phyloP scores from a whole-genome alignment of 2,113 vertebrate species.

The Pterophyllum scalare region DNA sequence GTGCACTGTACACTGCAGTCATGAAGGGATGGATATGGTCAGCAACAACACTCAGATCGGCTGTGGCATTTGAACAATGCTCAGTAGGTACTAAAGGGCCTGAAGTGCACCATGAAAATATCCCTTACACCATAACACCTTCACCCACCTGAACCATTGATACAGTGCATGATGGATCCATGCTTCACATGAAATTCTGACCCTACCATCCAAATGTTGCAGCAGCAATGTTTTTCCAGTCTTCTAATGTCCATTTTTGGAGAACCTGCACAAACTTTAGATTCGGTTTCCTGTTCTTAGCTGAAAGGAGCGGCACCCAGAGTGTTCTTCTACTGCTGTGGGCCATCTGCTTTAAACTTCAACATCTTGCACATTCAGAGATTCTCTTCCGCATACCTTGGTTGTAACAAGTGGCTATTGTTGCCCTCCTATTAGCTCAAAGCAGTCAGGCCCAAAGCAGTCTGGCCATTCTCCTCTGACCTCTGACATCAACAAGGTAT shows the following conservation, averaged over 20 bases:
- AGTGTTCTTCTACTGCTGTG: no score
- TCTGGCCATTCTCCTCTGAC: neutral
- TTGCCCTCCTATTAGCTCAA: neutral
- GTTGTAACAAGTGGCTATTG: neutral
- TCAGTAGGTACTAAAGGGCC: neutral
- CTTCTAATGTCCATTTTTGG: neutral
- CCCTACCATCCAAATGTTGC: neutral
- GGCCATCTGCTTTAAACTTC: no score
- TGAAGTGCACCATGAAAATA: neutral
- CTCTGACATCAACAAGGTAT: neutral
- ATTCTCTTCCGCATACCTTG: neutral
- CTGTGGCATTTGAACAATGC: neutral
- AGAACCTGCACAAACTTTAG: no score
- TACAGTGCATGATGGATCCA: neutral
- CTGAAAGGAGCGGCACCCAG: no score
- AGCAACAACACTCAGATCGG: neutral
- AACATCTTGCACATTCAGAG: neutral
- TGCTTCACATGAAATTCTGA: neutral
- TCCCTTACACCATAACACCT: neutral
- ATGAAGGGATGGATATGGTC: neutral
- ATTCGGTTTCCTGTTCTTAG: no score
- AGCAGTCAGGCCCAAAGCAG: neutral
- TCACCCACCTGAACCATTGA: neutral
- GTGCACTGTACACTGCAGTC: neutral
- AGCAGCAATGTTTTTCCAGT: neutral